Percentiles rank a stretch among this genome's conserved stretches.
These are phyloP conservation scores for Pithys albifrons DNA, from an alignment of 2,113 vertebrate species.

Conservation along the genomic window DNA sequence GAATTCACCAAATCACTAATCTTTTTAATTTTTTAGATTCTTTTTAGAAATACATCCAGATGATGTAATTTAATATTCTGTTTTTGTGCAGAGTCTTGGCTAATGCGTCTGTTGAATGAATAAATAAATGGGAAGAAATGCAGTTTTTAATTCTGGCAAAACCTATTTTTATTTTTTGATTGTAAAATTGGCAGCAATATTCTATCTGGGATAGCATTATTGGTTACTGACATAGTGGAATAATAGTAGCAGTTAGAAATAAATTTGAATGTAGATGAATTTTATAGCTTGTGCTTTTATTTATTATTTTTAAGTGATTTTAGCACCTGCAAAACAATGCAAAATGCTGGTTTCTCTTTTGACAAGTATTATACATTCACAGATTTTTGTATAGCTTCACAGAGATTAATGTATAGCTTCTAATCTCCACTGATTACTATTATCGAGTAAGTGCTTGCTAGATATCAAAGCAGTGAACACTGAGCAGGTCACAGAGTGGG, in stretches of 20 bases:
- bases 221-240: conserved; percentile 18
- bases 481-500: neutral
- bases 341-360: neutral
- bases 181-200: conserved; percentile 48
- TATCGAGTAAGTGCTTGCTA: neutral
- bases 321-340: neutral
- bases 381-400: neutral
- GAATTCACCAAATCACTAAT: conserved; percentile 14
- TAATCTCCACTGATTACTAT: neutral
- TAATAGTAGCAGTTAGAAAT: conserved; percentile 15
- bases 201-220: neutral
- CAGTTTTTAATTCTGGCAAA: conserved; percentile 57
- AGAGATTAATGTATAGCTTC: neutral
- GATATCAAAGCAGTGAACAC: neutral
- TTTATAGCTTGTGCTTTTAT: neutral
- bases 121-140: conserved; percentile 62
- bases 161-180: conserved; percentile 41
- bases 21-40: conserved; percentile 23
- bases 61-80: conserved; percentile 56
- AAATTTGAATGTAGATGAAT: neutral
- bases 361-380: neutral
- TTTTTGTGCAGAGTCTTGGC: conserved; percentile 27
- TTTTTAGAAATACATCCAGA: conserved; percentile 35
- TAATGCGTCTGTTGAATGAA: conserved; percentile 57
- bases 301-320: neutral